These are phyloP conservation scores for Pseudomyrmex concolor DNA, from an alignment of 1,140 invertebrate genomes.

Conservation along the genomic window DNA sequence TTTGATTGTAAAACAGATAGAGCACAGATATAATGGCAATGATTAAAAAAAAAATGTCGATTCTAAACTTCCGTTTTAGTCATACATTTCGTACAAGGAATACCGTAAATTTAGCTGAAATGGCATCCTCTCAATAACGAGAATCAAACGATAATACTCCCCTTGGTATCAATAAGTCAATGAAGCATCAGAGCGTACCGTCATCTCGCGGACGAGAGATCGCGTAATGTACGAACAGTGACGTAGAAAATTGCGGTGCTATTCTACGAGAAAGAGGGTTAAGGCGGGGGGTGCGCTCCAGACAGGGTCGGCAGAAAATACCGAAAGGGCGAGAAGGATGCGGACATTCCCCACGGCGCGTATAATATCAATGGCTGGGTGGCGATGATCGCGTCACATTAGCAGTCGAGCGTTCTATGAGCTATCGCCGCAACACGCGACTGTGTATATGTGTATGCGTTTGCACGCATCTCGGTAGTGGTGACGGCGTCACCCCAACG, in stretches of 20 bases:
- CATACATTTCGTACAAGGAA: not conserved
- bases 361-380: slow-evolving; percentile 81
- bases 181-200: slow-evolving; percentile 37
- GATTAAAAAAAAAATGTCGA: not conserved
- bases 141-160: slow-evolving; percentile 30
- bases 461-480: slow-evolving; percentile 24
- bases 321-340: slow-evolving; percentile 58
- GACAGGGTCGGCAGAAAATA: slow-evolving; percentile 58
- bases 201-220: slow-evolving; percentile 49
- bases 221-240: slow-evolving; percentile 53
- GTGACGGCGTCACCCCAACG: slow-evolving; percentile 65
- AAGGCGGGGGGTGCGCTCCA: not conserved
- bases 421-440: slow-evolving; percentile 76
- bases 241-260: slow-evolving; percentile 56
- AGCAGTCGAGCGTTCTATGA: slow-evolving; percentile 83
- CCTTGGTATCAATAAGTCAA: slow-evolving; percentile 51
- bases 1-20: not conserved
- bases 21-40: not conserved
- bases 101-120: not conserved
- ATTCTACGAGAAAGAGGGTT: slow-evolving; percentile 4
- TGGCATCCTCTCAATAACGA: slow-evolving; percentile 15
- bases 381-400: slow-evolving; percentile 83
- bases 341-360: slow-evolving; percentile 46
- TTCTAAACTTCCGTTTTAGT: not conserved
- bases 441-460: slow-evolving; percentile 60